Conservation (phyloP, 2,888 invertebrate genomes). For the Penaeus monodon region DNA sequence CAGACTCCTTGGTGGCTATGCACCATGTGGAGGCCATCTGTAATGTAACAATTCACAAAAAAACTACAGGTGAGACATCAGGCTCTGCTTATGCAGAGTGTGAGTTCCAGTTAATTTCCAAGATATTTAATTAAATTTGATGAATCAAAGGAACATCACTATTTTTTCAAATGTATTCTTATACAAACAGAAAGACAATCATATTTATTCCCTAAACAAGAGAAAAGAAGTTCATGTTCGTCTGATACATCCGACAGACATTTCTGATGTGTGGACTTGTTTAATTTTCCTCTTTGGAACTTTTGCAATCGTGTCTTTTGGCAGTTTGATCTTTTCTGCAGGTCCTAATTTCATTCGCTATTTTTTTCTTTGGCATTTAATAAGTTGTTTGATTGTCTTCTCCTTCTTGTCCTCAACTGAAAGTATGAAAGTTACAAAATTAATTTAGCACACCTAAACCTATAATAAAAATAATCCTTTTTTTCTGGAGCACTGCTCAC, state of each 20-base stretch:
- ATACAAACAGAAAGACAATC: not conserved
- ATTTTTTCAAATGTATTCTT: constrained; percentile 22
- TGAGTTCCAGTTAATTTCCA: too few relatives aligned
- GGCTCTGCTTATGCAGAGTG: too few relatives aligned
- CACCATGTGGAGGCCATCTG: not conserved
- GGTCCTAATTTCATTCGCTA: constrained; percentile 82
- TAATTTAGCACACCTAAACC: not conserved
- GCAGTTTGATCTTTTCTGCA: constrained; percentile 89
- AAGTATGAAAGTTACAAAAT: constrained; percentile 68
- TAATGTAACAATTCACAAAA: too few relatives aligned
- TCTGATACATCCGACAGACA: constrained; percentile 45
- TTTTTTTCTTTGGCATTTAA: constrained; percentile 74
- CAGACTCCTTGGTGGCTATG: not conserved
- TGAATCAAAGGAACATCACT: not conserved
- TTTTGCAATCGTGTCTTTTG: constrained; percentile 84
- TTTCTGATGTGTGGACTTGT: constrained; percentile 61
- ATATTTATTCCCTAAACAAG: not conserved
- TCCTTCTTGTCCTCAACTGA: constrained; percentile 91
- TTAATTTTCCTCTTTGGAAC: constrained; percentile 67
- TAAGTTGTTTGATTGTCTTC: constrained; percentile 72
- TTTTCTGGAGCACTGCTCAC: not conserved
- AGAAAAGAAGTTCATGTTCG: constrained; percentile 8
- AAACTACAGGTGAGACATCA: too few relatives aligned
- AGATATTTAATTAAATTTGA: too few relatives aligned
- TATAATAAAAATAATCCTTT: not conserved